These are phyloP conservation scores for Acanthurus leucopareius DNA, from an alignment of 2,797 vertebrate genomes.

Conservation along the genomic window DNA sequence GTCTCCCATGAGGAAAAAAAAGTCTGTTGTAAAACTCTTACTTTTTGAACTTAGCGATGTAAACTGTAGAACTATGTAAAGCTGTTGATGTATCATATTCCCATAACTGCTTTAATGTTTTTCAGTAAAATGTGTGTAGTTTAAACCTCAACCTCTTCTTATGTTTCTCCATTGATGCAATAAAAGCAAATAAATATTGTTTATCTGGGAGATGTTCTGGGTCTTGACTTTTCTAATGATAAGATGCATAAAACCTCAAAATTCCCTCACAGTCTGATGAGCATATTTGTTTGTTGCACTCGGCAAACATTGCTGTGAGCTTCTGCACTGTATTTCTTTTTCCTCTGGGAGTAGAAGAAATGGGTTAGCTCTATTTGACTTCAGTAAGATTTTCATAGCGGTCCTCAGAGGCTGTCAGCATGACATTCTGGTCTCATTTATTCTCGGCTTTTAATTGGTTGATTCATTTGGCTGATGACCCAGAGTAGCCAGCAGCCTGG, in stretches of 20 bases:
- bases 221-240: conserved; percentile 63
- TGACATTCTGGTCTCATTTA: conserved; percentile 67
- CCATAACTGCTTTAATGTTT: conserved; percentile 46
- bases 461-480: conserved; percentile 35
- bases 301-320: conserved; percentile 46
- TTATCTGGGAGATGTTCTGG: conserved; percentile 39
- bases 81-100: conserved; percentile 41
- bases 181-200: conserved; percentile 37
- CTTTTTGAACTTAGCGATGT: neutral
- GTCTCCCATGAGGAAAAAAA: neutral
- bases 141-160: conserved; percentile 49
- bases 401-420: conserved; percentile 55
- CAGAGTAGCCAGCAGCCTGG: conserved; percentile 30
- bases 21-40: neutral
- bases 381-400: conserved; percentile 62
- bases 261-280: conserved; percentile 52
- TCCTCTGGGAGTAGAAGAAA: conserved; percentile 50
- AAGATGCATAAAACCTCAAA: conserved; percentile 74
- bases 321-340: conserved; percentile 16
- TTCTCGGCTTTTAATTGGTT: conserved; percentile 61
- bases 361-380: conserved; percentile 63
- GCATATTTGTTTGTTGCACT: conserved; percentile 62
- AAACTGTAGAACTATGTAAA: neutral
- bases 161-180: conserved; percentile 29
- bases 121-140: conserved; percentile 32